phyloP scores from a whole-genome alignment of 2,113 vertebrate species.

The Jacana jacana region DNA sequence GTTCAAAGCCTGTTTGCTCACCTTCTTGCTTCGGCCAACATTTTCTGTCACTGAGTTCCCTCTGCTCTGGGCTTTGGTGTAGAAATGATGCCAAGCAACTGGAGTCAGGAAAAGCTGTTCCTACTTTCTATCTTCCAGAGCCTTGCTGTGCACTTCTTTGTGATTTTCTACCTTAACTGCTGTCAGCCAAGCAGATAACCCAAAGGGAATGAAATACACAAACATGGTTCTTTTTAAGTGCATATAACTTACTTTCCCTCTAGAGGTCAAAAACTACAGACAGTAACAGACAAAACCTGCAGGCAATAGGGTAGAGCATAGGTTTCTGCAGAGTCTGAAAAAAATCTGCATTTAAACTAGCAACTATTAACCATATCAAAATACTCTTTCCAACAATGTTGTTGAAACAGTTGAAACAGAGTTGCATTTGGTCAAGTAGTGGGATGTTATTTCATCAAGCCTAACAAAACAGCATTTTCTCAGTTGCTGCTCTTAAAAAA shows the following conservation, averaged over 20 bases:
- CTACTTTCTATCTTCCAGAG: not conserved
- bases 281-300: not conserved
- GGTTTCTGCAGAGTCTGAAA: not conserved
- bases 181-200: not conserved
- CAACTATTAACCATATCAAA: not conserved
- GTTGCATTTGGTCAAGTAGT: not conserved
- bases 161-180: not conserved
- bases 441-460: not conserved
- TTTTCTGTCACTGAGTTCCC: not conserved
- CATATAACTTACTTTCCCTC: not conserved
- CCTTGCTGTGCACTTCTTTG: not conserved
- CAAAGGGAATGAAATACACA: not conserved
- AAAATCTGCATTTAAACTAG: not conserved
- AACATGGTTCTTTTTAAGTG: not conserved
- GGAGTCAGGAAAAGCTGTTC: not conserved
- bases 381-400: not conserved
- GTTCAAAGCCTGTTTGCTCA: not conserved
- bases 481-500: not conserved
- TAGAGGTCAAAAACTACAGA: not conserved
- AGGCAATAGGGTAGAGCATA: not conserved
- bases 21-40: not conserved
- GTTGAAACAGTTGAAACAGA: not conserved
- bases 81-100: not conserved
- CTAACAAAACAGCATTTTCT: not conserved
- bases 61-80: accelerated